Evolutionary conservation across 1,140 invertebrate genomes (phyloP), one percentile per base, ranked within the genome.

Genomic region (Cydia amplana): DNA sequence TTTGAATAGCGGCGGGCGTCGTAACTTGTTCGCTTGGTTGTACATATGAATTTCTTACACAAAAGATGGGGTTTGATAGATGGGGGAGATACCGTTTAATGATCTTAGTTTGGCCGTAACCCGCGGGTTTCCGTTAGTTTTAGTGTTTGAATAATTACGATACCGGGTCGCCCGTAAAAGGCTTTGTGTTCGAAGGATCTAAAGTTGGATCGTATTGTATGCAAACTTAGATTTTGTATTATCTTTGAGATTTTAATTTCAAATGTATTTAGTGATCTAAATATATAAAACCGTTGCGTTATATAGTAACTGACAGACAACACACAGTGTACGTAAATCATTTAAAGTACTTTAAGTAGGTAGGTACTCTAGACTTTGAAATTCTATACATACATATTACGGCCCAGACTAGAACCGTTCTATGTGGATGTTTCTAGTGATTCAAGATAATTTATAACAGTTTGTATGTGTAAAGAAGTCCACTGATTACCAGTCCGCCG

Each of bases 31-130:
- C 83, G 86, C 78, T 75, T 77, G 84, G 83, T 79, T 90, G 89
- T 89, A 79, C 83, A 85, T 84, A 86, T 79, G 84, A 83, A 79
- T 87, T 91, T 92, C 90, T 91, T 91, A 90, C 81, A 91, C 89
- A 91, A 89, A 87, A 90, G 88, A 88, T 77, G 91, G 83, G 82
- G 85, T 78, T 73, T 91, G 89, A 91, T 91, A 89, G 90, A 91
- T 91, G 87, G 85, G 89, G 85, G 83, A 79, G 83, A 84, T 89
- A 88, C 86, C 89, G 87, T 91, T 91, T 91, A 90, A 91, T 90
- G 88, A 91, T 91, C 89, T 91, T 91, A 91, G 89, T 92, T 91
- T 86, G 89, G 89, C 85, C 85, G 85, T 85, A 87, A 85, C 91
- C 87, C 91, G 91, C 89, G 85, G 85, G 89, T 87, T 90, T 89